Percentiles rank a stretch among this genome's conserved stretches.
phyloP scores from a whole-genome alignment of 2,797 vertebrate genomes.

The Scarus forsteni region DNA sequence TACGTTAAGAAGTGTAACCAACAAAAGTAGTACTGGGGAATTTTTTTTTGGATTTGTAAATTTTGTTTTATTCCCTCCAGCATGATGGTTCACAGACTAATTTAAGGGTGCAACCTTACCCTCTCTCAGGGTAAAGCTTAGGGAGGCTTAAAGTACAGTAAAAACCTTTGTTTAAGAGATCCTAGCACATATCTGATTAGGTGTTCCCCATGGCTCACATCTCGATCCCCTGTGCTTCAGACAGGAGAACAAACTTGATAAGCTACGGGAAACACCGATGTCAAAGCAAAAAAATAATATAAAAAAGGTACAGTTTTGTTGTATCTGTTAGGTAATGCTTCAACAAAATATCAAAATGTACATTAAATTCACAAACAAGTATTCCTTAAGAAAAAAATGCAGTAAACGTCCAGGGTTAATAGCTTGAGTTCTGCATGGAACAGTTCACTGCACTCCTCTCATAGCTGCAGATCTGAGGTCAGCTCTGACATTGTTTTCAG shows the following conservation, averaged over 20 bases:
- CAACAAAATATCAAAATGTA: slow-evolving; percentile 75
- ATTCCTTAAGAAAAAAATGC: slow-evolving; percentile 72
- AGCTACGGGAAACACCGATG: slow-evolving; percentile 47
- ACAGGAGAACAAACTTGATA: slow-evolving; percentile 42
- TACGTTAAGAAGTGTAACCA: not conserved
- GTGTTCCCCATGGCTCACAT: slow-evolving; percentile 44
- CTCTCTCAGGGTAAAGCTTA: slow-evolving; percentile 65
- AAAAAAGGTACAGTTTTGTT: slow-evolving; percentile 60
- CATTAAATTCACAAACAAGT: slow-evolving; percentile 71
- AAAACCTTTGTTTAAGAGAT: slow-evolving; percentile 50
- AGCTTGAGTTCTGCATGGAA: slow-evolving; percentile 69
- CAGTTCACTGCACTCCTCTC: slow-evolving; percentile 52
- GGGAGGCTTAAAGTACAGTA: slow-evolving; percentile 62
- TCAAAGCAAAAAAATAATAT: slow-evolving; percentile 52
- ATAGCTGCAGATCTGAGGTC: slow-evolving; percentile 70
- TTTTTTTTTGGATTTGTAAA: not conserved
- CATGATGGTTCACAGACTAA: slow-evolving; percentile 34
- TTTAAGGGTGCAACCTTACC: slow-evolving; percentile 35
- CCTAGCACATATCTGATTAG: slow-evolving; percentile 44
- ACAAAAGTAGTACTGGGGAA: too few species aligned
- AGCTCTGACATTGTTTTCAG: slow-evolving; percentile 52
- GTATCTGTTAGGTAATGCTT: slow-evolving; percentile 65
- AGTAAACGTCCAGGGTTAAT: slow-evolving; percentile 71
- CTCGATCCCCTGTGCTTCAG: slow-evolving; percentile 29
- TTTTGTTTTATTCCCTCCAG: slow-evolving; percentile 34